These are phyloP conservation scores for Brevipalpus yothersi DNA, from an alignment of 1,140 invertebrate species.

Conservation along the genomic window DNA sequence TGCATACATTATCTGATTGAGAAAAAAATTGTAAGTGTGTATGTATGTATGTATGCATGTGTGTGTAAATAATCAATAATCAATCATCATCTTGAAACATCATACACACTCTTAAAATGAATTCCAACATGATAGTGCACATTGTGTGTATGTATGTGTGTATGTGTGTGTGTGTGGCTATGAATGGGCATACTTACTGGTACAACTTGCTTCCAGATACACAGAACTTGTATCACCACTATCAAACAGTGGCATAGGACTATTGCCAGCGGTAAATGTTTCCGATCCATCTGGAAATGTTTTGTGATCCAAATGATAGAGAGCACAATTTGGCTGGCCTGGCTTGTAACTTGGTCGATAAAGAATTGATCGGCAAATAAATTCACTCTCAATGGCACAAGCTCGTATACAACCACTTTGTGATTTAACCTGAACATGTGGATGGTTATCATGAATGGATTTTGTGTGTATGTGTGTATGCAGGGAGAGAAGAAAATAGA, in stretches of 20 bases:
- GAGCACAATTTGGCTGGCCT: constrained; percentile 41
- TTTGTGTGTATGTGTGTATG: too few species aligned
- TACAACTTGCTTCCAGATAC: constrained; percentile 66
- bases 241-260: constrained; percentile 64
- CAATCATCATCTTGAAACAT: too few species aligned
- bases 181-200: constrained; percentile 3
- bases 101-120: too few species aligned
- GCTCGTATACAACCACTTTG: constrained; percentile 58
- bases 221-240: constrained; percentile 62
- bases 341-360: constrained; percentile 23
- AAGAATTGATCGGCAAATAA: constrained; percentile 67
- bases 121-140: too few species aligned
- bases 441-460: neutral
- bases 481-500: too few species aligned
- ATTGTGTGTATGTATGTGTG: too few species aligned
- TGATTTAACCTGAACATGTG: constrained; percentile 18
- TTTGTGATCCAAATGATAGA: constrained; percentile 76
- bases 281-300: constrained; percentile 69
- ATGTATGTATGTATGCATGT: too few species aligned
- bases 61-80: too few species aligned
- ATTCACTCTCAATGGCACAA: constrained; percentile 75
- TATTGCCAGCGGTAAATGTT: constrained; percentile 47
- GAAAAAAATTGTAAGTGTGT: too few species aligned
- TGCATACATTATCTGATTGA: too few species aligned
- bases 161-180: neutral